Evolutionary conservation across 2,888 invertebrate species (phyloP), one percentile per base, ranked within the genome.

Genomic region (Branchipolynoe longqiensis): DNA sequence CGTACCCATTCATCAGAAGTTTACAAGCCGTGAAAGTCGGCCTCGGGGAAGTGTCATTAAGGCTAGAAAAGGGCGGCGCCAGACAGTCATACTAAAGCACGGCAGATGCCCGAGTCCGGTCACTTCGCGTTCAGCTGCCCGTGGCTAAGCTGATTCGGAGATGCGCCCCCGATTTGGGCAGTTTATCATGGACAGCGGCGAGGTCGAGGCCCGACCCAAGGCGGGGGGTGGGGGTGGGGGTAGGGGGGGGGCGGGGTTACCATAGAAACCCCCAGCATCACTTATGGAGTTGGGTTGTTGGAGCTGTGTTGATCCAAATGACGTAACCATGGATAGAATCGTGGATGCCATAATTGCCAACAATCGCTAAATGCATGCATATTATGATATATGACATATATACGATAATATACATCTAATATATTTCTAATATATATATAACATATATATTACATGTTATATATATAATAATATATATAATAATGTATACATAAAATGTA

Each of bases 1-100:
- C n/a, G n/a, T n/a, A n/a, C n/a, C 31, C 62, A 73, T 73, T 73
- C 73, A 73, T 73, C 73, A 73, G 73, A 36, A 40, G 25, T 73
- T 73, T 73, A 73, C 73, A 73, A 73, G 73, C 73, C 73, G 73
- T 73, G 73, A 73, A 73, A 40, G 25, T 41, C 41, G 73, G 73
- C 73, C 73, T 22, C 12, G 73, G 73, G 73, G 41, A 73, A 4
- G 73, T 73, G 73, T 73, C 73, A 73, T 73, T 73, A 73, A n/a
- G 40, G 14, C 22, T 28, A 28, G 12, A 73, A 28, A 73, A 33
- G 73, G 62, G 3, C 41, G 73, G 38, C 54, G 54, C 22, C 38
- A 40, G 73, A 41, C 41, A 41, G 38, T 40, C n/a, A 73, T 73
- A 73, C 33, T 73, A 73, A 41, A 41, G 78, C 22, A 28, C 0